phyloP scores from a whole-genome alignment of 2,113 vertebrate genomes.

The Myrmecobius fasciatus region DNA sequence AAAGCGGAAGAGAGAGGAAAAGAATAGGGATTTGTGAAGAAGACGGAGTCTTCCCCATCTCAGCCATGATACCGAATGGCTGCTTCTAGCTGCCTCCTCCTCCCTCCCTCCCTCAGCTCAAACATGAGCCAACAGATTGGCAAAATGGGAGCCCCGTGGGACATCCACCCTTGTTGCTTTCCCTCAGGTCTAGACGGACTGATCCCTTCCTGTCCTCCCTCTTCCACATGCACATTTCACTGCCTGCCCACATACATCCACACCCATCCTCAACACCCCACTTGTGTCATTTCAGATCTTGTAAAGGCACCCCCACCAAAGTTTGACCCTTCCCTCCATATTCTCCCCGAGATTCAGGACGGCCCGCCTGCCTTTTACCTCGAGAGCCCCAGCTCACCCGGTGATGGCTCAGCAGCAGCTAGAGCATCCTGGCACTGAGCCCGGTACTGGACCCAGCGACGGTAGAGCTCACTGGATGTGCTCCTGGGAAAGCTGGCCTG shows the following conservation, averaged over 20 bases:
- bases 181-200: background rate
- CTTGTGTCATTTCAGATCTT: no score
- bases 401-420: constrained; percentile 67
- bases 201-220: background rate
- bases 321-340: background rate
- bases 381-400: constrained; percentile 70
- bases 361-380: accelerated
- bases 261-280: background rate
- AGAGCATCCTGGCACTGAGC: constrained; percentile 78
- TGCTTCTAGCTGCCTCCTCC: background rate
- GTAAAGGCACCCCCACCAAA: background rate
- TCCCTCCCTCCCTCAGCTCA: background rate
- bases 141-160: background rate
- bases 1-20: background rate
- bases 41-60: background rate
- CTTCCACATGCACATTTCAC: background rate
- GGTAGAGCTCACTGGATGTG: constrained; percentile 73
- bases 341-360: no score
- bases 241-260: background rate
- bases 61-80: background rate
- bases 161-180: background rate
- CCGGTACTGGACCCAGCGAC: constrained; percentile 76
- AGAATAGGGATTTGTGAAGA: no score
- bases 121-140: background rate
- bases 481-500: constrained; percentile 61